Base-by-base conservation (phyloP, 1,140 invertebrate genomes). In the Mesaphorura yosii region DNA sequence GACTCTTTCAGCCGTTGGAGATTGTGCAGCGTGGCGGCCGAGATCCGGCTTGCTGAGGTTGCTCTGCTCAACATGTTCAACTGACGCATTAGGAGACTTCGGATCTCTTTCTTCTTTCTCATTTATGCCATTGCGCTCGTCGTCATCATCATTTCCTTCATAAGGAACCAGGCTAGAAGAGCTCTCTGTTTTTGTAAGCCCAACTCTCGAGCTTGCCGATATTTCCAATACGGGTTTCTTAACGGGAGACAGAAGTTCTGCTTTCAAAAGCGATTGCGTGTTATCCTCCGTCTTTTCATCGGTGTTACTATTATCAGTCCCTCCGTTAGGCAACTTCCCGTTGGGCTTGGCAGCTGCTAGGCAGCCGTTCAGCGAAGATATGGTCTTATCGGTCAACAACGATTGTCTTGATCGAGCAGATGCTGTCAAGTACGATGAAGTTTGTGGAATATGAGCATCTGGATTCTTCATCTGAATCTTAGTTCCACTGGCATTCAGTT, bases 91-190 rank as follows among this genome's bases (percentile, higher is more conserved):
- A n/a, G n/a, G n/a, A n/a, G 27, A 37, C 22, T 12, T 41, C 22
- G n/a, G 50, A 41, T 14, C 40, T 51, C 6, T 17, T 28, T n/a
- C 50, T 38, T 50, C 48, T 5, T 19, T 37, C 14, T 3, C 29
- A 25, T n/a, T 27, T 22, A 5, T 50, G 10, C 22, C 34, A 39
- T 12, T 22, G n/a, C 3, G 31, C 14, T 23, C 27, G 15, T 28
- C 40, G 15, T 41, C 5, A 25, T 51, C 50, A 41, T 51, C 39
- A 29, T 48, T 31, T 10, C 15, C 14, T 7, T 42, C 40, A 20
- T 51, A 51, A 51, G 38, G 17, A 17, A 51, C 50, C 7, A 51
- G 39, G 6, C n/a, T 12, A 19, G 46, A 48, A 15, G 27, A 20
- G 10, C 46, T 10, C 12, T 46, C 46, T 20, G 44, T 14, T 14